phyloP scores from a whole-genome alignment of 2,797 vertebrate species.

The Esox masquinongy region DNA sequence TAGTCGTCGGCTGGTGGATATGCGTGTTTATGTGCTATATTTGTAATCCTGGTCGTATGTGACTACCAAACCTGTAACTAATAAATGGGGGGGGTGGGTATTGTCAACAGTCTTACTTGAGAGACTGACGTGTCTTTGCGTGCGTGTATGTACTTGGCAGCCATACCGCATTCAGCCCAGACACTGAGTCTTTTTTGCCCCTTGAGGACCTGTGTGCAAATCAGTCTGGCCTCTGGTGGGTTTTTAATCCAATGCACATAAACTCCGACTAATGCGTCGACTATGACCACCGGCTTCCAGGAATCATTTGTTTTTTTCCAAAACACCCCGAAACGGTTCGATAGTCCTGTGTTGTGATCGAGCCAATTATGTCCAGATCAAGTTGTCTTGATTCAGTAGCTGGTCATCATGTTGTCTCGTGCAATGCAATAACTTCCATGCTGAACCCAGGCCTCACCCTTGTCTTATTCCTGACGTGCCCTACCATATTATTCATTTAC shows the following conservation, averaged over 20 bases:
- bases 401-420: too few relatives aligned
- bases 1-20: background rate
- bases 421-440: too few relatives aligned
- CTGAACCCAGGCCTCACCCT: too few relatives aligned
- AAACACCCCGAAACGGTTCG: constrained; percentile 66
- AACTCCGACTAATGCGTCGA: constrained; percentile 51
- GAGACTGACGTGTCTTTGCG: background rate
- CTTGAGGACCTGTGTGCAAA: constrained; percentile 39
- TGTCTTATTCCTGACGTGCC: too few relatives aligned
- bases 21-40: background rate
- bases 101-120: background rate
- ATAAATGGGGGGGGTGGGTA: constrained; percentile 6
- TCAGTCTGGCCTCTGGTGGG: constrained; percentile 54
- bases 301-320: constrained; percentile 51
- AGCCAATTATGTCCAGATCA: constrained; percentile 51
- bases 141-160: constrained; percentile 34
- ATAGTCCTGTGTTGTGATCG: constrained; percentile 64
- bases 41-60: constrained; percentile 2
- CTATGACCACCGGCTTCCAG: constrained; percentile 70
- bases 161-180: constrained; percentile 32
- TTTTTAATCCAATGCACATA: constrained; percentile 67
- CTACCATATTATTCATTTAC: too few relatives aligned
- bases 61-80: constrained; percentile 1
- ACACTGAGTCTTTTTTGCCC: constrained; percentile 38
- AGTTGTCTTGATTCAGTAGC: constrained; percentile 4